phyloP scores from a whole-genome alignment of 1,140 invertebrate species.

The Penaeus japonicus region DNA sequence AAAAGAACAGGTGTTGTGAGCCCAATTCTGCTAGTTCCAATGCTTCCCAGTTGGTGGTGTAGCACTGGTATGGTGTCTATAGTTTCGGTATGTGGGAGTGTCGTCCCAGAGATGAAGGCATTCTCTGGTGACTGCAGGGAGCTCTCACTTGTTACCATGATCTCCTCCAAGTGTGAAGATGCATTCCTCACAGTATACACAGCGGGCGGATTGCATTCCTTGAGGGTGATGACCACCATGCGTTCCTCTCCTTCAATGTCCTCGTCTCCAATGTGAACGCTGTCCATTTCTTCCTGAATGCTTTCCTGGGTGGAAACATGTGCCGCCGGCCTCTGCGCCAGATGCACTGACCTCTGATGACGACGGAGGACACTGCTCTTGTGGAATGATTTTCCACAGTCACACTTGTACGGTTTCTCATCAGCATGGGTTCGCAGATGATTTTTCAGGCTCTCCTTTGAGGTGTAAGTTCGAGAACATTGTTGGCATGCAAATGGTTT shows the following conservation, averaged over 20 bases:
- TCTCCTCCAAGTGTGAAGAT: conserved; percentile 16
- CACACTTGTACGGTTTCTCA: conserved; percentile 19
- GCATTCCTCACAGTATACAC: conserved; percentile 8
- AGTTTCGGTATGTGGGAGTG: neutral
- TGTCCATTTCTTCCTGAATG: neutral
- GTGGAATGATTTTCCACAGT: conserved; percentile 25
- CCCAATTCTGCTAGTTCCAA: neutral
- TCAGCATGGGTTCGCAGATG: conserved; percentile 25
- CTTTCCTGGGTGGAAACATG: too few species aligned
- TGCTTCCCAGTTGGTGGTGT: neutral
- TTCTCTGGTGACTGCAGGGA: too few species aligned
- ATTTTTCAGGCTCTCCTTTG: conserved; percentile 21
- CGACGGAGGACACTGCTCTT: conserved; percentile 4
- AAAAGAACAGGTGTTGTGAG: conserved; percentile 27
- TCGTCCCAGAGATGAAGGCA: too few species aligned
- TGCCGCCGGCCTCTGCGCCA: too few species aligned
- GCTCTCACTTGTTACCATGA: conserved; percentile 19
- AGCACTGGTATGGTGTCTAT: conserved; percentile 14
- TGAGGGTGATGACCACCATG: conserved; percentile 41
- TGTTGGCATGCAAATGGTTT: conserved; percentile 10
- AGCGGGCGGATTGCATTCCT: conserved; percentile 27
- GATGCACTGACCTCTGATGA: neutral
- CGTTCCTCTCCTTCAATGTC: conserved; percentile 10
- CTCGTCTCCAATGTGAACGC: neutral
- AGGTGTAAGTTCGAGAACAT: neutral